phyloP scores from a whole-genome alignment of 2,797 vertebrate genomes.

The Taeniopygia guttata region DNA sequence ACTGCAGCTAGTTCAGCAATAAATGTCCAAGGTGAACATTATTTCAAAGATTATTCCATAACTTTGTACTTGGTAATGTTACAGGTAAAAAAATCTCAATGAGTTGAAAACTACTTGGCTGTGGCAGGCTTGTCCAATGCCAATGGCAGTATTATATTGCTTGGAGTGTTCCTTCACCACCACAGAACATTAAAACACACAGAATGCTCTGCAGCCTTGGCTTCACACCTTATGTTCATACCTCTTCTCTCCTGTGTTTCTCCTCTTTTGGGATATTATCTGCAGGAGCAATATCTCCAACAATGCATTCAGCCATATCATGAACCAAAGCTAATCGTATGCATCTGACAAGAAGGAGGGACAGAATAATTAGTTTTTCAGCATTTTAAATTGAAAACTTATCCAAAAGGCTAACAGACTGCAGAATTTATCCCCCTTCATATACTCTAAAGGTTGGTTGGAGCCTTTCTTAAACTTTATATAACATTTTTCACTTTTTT shows the following conservation, averaged over 20 bases:
- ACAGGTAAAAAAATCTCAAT: neutral
- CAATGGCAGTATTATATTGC: neutral
- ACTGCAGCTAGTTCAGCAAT: neutral
- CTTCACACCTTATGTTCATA: neutral
- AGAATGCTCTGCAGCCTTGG: neutral
- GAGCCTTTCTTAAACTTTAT: neutral
- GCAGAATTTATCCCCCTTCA: neutral
- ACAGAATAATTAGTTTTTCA: slow-evolving; percentile 7
- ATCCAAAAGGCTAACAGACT: neutral
- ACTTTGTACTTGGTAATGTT: neutral
- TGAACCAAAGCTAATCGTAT: slow-evolving; percentile 93
- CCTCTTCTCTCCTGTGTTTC: slow-evolving; percentile 92
- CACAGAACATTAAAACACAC: neutral
- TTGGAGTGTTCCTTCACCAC: neutral
- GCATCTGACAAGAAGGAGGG: slow-evolving; percentile 79
- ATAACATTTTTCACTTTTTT: neutral
- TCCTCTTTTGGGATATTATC: slow-evolving; percentile 96
- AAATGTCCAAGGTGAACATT: neutral
- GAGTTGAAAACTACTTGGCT: neutral
- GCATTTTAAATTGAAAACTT: neutral
- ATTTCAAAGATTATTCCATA: neutral
- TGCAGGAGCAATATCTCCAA: slow-evolving; percentile 93
- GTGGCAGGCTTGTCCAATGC: no score
- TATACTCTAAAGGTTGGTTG: neutral
- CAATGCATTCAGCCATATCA: slow-evolving; percentile 98